phyloP scores from a whole-genome alignment of 2,113 vertebrate species.

The Ceyx melanurus region DNA sequence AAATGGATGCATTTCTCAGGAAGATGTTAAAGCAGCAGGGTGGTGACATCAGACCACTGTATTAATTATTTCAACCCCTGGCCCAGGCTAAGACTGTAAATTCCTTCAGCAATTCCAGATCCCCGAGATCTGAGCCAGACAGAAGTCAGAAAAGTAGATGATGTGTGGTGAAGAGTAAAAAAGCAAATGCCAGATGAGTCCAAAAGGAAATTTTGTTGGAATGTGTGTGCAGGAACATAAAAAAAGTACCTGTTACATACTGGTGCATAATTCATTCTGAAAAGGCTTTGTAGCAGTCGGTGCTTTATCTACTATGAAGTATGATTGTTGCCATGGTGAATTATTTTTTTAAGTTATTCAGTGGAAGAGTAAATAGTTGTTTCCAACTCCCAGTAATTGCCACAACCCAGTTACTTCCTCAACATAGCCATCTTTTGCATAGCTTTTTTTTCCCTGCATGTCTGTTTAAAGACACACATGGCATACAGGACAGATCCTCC shows the following conservation, averaged over 20 bases:
- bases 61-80: not conserved
- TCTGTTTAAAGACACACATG: slow-evolving; percentile 19
- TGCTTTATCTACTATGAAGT: slow-evolving; percentile 71
- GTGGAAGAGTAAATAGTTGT: slow-evolving; percentile 75
- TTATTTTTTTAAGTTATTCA: slow-evolving; percentile 75
- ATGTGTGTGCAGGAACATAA: not conserved
- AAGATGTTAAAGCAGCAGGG: not conserved
- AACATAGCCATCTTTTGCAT: slow-evolving; percentile 35
- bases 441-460: not conserved
- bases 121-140: not conserved
- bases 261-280: slow-evolving; percentile 47
- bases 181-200: slow-evolving; percentile 17
- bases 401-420: slow-evolving; percentile 56
- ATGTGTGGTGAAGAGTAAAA: not conserved
- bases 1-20: fast-evolving
- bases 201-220: slow-evolving; percentile 8
- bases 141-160: not conserved
- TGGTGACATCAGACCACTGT: not conserved
- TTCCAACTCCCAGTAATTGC: slow-evolving; percentile 71
- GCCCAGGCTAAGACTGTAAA: not conserved
- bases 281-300: slow-evolving; percentile 61
- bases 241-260: slow-evolving; percentile 1
- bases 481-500: not conserved
- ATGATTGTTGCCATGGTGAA: slow-evolving; percentile 80
- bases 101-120: not conserved